Evolutionary conservation across 2,797 vertebrate species (phyloP).

Genomic region (Synanceia verrucosa): DNA sequence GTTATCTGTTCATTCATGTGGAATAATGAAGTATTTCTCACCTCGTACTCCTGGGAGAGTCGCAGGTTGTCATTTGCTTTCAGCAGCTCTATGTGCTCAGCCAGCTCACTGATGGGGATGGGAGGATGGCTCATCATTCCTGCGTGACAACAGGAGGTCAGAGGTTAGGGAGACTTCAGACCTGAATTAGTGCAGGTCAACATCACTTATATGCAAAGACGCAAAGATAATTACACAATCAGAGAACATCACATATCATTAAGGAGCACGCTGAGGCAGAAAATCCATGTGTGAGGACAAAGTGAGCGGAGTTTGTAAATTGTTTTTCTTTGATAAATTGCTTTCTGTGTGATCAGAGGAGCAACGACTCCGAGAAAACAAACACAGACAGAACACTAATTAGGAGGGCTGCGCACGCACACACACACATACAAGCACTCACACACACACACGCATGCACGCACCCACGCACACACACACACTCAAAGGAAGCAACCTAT

Average conservation of each 20-base stretch:
- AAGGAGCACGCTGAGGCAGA: slow-evolving; percentile 62
- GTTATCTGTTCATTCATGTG: slow-evolving; percentile 27
- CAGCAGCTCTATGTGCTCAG: slow-evolving; percentile 96
- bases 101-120: slow-evolving; percentile 93
- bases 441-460: not conserved
- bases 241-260: slow-evolving; percentile 63
- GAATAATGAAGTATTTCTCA: slow-evolving; percentile 68
- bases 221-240: slow-evolving; percentile 58
- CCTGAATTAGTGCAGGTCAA: slow-evolving; percentile 38
- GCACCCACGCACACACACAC: not conserved
- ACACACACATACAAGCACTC: not conserved
- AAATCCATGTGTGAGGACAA: slow-evolving; percentile 72
- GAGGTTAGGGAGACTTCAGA: slow-evolving; percentile 24
- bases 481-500: slow-evolving; percentile 50
- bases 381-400: slow-evolving; percentile 77
- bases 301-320: slow-evolving; percentile 71
- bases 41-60: slow-evolving; percentile 99
- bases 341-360: slow-evolving; percentile 72
- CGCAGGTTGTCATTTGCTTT: slow-evolving; percentile 99
- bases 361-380: slow-evolving; percentile 69
- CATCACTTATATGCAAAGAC: slow-evolving; percentile 54
- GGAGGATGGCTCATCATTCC: slow-evolving; percentile 99
- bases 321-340: slow-evolving; percentile 79
- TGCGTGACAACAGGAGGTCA: slow-evolving; percentile 66
- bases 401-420: slow-evolving; percentile 47